These are phyloP conservation scores for Drosophila kurseongensis DNA, from an alignment of 1,140 invertebrate genomes.

Conservation along the genomic window DNA sequence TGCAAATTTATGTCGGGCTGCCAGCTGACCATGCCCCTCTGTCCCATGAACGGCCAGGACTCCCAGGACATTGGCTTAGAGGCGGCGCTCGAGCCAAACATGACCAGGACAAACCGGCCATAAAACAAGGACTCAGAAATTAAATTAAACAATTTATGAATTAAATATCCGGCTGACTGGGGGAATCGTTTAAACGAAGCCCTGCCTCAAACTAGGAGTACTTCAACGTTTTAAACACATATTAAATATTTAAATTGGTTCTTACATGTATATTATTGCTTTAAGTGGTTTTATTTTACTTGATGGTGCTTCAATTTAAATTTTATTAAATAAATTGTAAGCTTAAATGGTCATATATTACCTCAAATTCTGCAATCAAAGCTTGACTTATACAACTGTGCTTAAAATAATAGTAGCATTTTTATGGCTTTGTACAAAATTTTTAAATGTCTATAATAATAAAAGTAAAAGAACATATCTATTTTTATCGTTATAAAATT, in stretches of 20 bases:
- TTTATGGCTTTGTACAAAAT: no score
- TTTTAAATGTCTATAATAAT: no score
- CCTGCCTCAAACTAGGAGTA: slow-evolving; percentile 1
- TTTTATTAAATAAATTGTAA: not conserved
- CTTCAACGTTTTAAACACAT: not conserved
- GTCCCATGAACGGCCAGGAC: not conserved
- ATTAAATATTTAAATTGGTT: slow-evolving; percentile 13
- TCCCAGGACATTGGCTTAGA: slow-evolving; percentile 47
- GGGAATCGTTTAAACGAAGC: not conserved
- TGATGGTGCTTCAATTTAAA: not conserved
- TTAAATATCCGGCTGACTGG: slow-evolving; percentile 37
- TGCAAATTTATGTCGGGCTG: slow-evolving; percentile 73
- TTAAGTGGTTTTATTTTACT: not conserved
- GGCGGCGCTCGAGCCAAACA: slow-evolving; percentile 25
- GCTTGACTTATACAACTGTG: no score
- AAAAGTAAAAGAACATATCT: no score
- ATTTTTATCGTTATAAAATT: no score
- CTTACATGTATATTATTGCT: slow-evolving; percentile 1
- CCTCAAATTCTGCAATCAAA: no score
- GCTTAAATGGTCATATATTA: no score
- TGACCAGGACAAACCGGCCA: slow-evolving; percentile 21
- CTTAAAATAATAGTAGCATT: no score
- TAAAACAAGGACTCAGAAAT: slow-evolving; percentile 49
- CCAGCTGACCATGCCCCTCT: slow-evolving; percentile 12
- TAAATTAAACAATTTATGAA: slow-evolving; percentile 72